These are phyloP conservation scores for Arremon brunneinucha DNA, from an alignment of 2,797 vertebrate species.

Conservation along the genomic window DNA sequence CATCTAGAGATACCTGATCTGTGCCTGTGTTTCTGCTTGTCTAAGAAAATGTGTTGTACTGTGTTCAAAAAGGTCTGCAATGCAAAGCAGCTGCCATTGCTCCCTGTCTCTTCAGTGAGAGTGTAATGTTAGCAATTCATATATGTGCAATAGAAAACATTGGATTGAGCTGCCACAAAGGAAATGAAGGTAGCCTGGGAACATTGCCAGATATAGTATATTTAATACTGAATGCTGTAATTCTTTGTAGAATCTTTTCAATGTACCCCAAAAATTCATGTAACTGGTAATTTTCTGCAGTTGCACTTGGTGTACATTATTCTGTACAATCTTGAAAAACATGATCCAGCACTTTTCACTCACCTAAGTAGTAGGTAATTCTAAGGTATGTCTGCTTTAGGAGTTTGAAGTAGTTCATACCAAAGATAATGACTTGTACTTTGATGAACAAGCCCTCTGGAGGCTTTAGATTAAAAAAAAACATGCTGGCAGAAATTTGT, in stretches of 20 bases:
- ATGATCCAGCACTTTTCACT: not conserved
- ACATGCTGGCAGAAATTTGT: not conserved
- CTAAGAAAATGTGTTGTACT: not conserved
- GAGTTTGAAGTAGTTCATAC: not conserved
- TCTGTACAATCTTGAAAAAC: accelerated
- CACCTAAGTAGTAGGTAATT: not conserved
- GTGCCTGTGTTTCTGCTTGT: not conserved
- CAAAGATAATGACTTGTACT: not conserved
- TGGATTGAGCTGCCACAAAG: not conserved
- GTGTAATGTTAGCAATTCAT: not conserved
- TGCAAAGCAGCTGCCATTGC: not conserved
- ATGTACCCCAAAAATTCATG: not conserved
- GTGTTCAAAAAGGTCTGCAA: not conserved
- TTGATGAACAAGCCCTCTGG: not conserved
- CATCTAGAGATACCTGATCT: not conserved
- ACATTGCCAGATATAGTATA: not conserved
- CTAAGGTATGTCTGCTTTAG: not conserved
- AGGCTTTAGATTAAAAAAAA: not conserved
- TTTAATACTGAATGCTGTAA: not conserved
- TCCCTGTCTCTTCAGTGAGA: not conserved
- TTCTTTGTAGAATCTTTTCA: not conserved
- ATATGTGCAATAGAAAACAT: not conserved
- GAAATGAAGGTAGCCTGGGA: not conserved
- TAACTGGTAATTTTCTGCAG: not conserved
- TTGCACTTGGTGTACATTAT: accelerated